phyloP scores from a whole-genome alignment of 1,140 invertebrate genomes.

The Papilio helenus region DNA sequence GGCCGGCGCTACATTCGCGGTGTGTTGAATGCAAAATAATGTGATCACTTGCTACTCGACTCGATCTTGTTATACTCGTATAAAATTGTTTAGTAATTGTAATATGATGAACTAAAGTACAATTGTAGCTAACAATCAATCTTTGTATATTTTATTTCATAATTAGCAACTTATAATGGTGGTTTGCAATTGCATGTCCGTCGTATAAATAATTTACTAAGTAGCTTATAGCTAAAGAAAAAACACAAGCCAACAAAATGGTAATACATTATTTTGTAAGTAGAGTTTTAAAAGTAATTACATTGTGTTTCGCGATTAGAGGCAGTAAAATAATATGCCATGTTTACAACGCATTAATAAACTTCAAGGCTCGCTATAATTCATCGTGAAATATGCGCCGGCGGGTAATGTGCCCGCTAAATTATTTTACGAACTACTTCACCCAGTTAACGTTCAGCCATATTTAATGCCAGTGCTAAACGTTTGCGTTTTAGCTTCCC shows the following conservation, averaged over 20 bases:
- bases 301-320: constrained; percentile 33
- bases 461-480: constrained; percentile 27
- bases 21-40: not conserved
- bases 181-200: not conserved
- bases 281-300: constrained; percentile 37
- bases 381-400: constrained; percentile 35
- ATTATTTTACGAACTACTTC: constrained; percentile 39
- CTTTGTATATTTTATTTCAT: not conserved
- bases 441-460: constrained; percentile 36
- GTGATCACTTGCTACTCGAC: not conserved
- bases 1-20: not conserved
- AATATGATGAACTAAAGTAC: too few relatives aligned
- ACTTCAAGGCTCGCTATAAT: constrained; percentile 37
- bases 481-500: constrained; percentile 17
- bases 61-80: not conserved
- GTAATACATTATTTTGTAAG: constrained; percentile 31
- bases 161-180: not conserved
- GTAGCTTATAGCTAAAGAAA: not conserved
- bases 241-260: constrained; percentile 7
- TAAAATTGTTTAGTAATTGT: not conserved
- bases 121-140: not conserved
- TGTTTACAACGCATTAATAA: constrained; percentile 41
- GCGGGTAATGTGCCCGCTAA: constrained; percentile 26
- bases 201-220: constrained; percentile 7
- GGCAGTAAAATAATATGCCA: constrained; percentile 40